Conservation (phyloP, 2,888 invertebrate species). For the Eupithecia abbreviata region DNA sequence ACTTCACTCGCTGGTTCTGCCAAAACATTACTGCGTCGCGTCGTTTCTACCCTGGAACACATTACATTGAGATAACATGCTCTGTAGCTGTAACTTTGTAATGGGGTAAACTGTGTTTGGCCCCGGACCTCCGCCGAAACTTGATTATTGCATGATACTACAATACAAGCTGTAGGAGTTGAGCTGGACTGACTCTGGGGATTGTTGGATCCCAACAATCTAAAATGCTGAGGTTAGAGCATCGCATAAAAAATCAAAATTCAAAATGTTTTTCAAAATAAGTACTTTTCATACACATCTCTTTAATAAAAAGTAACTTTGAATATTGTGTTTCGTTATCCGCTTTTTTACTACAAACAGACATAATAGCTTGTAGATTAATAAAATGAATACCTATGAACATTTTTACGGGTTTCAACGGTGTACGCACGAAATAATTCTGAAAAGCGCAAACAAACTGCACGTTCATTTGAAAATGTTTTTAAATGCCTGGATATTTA, state of each 20-base stretch:
- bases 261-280: no score
- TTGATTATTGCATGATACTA: neutral
- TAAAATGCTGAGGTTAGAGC: neutral
- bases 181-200: neutral
- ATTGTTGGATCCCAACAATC: neutral
- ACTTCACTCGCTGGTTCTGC: neutral
- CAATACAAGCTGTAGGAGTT: neutral
- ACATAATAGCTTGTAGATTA: neutral
- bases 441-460: neutral
- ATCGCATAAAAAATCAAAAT: no score
- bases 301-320: no score
- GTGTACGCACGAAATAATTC: neutral
- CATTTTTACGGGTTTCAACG: neutral
- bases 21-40: neutral
- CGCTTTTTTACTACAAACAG: neutral
- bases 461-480: neutral
- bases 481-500: neutral
- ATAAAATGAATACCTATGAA: neutral
- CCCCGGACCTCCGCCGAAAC: neutral
- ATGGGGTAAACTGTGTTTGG: neutral
- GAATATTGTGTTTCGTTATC: neutral
- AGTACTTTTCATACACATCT: no score
- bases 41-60: neutral
- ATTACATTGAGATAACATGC: conserved; percentile 5
- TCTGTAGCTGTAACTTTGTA: conserved; percentile 2